Evolutionary conservation across 2,888 invertebrate genomes (phyloP), one percentile per base, ranked within the genome.

Genomic region (Choristoneura rosaceana): DNA sequence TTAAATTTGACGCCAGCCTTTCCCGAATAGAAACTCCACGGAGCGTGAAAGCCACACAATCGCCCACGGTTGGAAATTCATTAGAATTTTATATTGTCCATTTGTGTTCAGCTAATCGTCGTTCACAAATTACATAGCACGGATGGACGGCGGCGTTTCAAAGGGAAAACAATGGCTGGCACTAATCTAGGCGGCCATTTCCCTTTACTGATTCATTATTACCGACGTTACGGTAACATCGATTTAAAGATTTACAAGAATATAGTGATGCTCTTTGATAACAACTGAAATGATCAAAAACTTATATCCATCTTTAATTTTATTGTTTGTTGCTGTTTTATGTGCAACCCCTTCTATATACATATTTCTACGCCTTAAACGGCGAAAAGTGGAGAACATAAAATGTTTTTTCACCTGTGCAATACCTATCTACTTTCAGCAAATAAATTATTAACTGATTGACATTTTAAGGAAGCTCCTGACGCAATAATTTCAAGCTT

Each of bases 41-140:
- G 12, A 55, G 25, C 55, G 55, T 55, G 25, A 55, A 55, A 9
- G 9, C 50, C n/a, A n/a, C 17, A 55, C 55, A 55, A 55, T 25
- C 10, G 10, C 25, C 55, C 8, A 25, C 25, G 25, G 55, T 55
- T 55, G 25, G 3, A 55, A 55, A 25, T 55, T 12, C 25, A 55
- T 25, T 55, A 55, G 55, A 55, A 55, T 25, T 15, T 25, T 55
- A 25, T 25, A 55, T 25, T 25, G 55, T 55, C 25, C 25, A 12
- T 55, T 55, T 25, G 55, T 25, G 50, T 47, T 9, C 61, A 25
- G 4, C 25, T 55, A 55, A 55, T 55, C 55, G 12, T 55, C 55
- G 25, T 55, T 25, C 58, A 71, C 67, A 71, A 63, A 66, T 66
- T 66, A 66, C 58, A 61, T 15, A 15, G 64, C 59, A 38, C n/a